phyloP scores from a whole-genome alignment of 2,113 vertebrate species.

The Rissa tridactyla region DNA sequence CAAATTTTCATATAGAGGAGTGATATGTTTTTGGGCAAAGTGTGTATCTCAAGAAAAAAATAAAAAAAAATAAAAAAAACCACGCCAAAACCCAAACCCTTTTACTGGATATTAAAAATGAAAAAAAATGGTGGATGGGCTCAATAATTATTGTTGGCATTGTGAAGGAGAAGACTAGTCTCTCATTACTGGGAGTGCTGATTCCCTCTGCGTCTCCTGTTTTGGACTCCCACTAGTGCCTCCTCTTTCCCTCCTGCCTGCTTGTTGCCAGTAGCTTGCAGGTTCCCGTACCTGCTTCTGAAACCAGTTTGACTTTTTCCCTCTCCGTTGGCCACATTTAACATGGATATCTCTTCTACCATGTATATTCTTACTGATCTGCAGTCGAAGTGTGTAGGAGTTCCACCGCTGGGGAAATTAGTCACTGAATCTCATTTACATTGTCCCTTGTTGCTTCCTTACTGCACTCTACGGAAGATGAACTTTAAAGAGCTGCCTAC shows the following conservation, averaged over 20 bases:
- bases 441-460: constrained; percentile 19
- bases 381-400: constrained; percentile 31
- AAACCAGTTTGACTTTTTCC: not conserved
- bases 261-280: not conserved
- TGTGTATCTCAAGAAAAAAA: not conserved
- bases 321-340: not conserved
- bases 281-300: not conserved
- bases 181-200: not conserved
- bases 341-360: not conserved
- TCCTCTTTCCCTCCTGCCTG: not conserved
- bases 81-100: no score
- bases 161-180: not conserved
- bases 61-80: no score
- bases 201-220: not conserved
- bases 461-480: not conserved
- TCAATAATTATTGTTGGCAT: not conserved
- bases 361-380: not conserved
- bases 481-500: constrained; percentile 30
- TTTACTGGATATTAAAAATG: not conserved
- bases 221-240: not conserved
- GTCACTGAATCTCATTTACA: constrained; percentile 44
- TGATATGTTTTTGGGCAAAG: not conserved
- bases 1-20: not conserved
- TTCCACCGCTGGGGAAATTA: constrained; percentile 43
- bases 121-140: not conserved